Evolutionary conservation across 2,113 vertebrate species (phyloP).

Genomic region (Platysternon megacephalum): DNA sequence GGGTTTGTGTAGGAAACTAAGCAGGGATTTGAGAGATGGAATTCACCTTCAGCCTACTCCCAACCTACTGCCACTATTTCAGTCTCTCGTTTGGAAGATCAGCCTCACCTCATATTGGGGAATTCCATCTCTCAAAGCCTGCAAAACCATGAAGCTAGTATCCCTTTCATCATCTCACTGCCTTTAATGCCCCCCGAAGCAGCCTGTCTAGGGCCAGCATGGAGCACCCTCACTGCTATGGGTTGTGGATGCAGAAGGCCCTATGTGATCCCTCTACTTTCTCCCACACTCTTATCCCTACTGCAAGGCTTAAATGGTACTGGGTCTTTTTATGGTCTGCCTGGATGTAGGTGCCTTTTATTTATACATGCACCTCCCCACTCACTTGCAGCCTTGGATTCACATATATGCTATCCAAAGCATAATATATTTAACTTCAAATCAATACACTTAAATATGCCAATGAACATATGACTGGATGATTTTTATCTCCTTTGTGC

Average conservation of each 20-base stretch:
- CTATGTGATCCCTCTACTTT: not conserved
- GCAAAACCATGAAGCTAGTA: not conserved
- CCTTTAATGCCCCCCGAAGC: not conserved
- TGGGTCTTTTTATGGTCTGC: too few relatives aligned
- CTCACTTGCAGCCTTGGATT: not conserved
- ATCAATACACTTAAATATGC: not conserved
- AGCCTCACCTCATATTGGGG: not conserved
- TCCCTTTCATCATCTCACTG: not conserved
- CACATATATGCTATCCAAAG: not conserved
- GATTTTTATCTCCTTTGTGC: not conserved
- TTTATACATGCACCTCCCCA: not conserved
- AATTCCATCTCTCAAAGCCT: not conserved
- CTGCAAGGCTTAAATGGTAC: too few relatives aligned
- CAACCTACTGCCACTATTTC: not conserved
- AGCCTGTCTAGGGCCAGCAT: not conserved
- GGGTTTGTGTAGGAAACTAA: not conserved
- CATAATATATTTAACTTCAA: slow-evolving; percentile 1
- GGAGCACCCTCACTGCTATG: not conserved
- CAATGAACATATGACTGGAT: not conserved
- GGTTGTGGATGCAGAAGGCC: not conserved
- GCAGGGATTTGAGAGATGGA: not conserved
- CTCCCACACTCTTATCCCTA: not conserved
- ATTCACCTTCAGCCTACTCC: not conserved
- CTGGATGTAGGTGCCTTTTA: too few relatives aligned
- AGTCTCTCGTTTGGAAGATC: not conserved